phyloP scores from a whole-genome alignment of 2,888 invertebrate species.

The Ormyrus pomaceus region DNA sequence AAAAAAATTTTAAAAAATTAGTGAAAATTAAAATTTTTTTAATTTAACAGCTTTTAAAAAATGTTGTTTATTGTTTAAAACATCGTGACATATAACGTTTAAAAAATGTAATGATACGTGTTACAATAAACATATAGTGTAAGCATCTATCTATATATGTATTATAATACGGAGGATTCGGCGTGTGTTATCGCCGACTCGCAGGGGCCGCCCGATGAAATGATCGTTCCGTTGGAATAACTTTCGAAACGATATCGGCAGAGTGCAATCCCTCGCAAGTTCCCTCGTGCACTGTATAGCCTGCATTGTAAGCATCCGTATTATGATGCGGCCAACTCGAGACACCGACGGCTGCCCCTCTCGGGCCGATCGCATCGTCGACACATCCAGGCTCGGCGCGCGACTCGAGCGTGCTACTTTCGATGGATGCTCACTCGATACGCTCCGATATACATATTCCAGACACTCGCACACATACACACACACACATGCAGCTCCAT shows the following conservation, averaged over 20 bases:
- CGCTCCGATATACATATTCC: slow-evolving; percentile 63
- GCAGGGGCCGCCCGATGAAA: too few species aligned
- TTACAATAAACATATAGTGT: too few species aligned
- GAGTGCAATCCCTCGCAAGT: background rate
- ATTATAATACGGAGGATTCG: too few species aligned
- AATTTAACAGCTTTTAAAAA: too few species aligned
- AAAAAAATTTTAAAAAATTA: too few species aligned
- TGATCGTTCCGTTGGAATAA: too few species aligned
- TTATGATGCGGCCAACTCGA: slow-evolving; percentile 45
- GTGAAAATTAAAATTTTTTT: too few species aligned
- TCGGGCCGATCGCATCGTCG: background rate
- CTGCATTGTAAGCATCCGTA: slow-evolving; percentile 7
- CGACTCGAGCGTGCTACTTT: slow-evolving; percentile 69
- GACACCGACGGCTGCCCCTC: slow-evolving; percentile 23
- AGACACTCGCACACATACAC: slow-evolving; percentile 47
- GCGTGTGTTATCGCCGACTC: too few species aligned
- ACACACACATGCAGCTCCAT: slow-evolving; percentile 55
- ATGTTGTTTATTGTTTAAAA: too few species aligned
- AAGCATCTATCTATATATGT: too few species aligned
- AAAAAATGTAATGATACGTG: too few species aligned
- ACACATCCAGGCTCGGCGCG: background rate
- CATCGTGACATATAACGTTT: too few species aligned
- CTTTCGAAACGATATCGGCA: background rate
- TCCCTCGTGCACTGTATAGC: background rate
- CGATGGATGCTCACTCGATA: slow-evolving; percentile 76